A percentile compares a stretch with the other conserved stretches of the same genome.
Conservation (phyloP, 2,113 vertebrate genomes). For the Saccopteryx bilineata region DNA sequence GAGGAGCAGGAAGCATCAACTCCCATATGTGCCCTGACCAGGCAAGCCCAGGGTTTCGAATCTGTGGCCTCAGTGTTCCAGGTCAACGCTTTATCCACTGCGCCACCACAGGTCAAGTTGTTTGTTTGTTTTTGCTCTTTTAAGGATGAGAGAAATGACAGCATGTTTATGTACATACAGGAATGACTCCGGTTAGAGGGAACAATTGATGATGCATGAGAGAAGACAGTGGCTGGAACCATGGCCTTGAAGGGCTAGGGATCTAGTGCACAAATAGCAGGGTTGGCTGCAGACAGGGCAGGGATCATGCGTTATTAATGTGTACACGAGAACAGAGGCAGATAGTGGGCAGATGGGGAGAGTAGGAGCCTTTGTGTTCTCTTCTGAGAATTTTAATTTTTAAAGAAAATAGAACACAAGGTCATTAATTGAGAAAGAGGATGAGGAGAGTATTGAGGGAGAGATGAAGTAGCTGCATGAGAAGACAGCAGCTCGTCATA, state of each 20-base stretch:
- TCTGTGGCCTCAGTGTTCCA: too few relatives aligned
- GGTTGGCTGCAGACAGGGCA: background rate
- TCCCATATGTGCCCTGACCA: too few relatives aligned
- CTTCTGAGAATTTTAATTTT: constrained; percentile 6
- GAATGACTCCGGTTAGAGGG: constrained; percentile 9
- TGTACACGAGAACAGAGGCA: background rate
- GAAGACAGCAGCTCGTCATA: background rate
- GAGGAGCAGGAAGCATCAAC: too few relatives aligned
- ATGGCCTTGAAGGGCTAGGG: background rate
- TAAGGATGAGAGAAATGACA: constrained; percentile 1
- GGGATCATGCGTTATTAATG: background rate
- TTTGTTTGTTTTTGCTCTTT: constrained; percentile 11
- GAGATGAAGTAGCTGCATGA: background rate
- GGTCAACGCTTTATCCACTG: too few relatives aligned
- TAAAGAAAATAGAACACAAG: constrained; percentile 3
- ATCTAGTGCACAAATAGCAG: background rate
- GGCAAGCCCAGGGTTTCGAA: too few relatives aligned
- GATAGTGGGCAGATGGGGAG: background rate
- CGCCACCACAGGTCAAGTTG: background rate
- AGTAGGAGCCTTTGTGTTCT: background rate
- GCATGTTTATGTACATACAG: background rate
- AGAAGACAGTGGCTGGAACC: background rate
- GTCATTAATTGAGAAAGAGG: background rate
- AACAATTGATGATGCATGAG: background rate
- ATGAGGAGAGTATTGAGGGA: background rate